Base-by-base conservation (phyloP, 2,797 vertebrate genomes). In the Craterocephalus amniculus region DNA sequence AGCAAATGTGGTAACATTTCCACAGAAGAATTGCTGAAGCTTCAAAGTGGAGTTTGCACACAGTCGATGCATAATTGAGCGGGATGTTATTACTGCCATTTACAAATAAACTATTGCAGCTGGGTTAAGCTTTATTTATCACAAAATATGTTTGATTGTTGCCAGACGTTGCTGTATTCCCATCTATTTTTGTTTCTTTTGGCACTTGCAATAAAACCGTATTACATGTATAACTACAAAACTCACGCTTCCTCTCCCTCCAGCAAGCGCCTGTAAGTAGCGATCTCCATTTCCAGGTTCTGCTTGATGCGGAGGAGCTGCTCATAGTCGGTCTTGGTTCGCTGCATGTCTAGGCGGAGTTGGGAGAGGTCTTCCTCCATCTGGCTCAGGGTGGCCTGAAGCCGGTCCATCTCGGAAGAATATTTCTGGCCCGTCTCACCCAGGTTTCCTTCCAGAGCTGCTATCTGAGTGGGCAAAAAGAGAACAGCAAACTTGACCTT, bases 281-380 rank as follows among this genome's bases (percentile, higher is more conserved):
- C 89, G 20, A 94, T 94, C 93, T 95, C 95, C 91, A 95, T 93
- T 83, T 96, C 91, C 89, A 94, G 93, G 84, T 92, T 95, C 91
- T 94, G 93, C 76, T 93, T 95, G 90, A 96, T 93, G 84, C 90
- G 93, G 66, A 95, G 92, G 62, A 96, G 93, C 83, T 93, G 94
- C 89, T 90, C 94, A 5, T 95, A 95, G 83, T 94, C 93, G 2
- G 93, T 94, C 79, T 95, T 95, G 89, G 92, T 95, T 82, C 94
- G 93, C 86, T 94, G 94, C 93, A 95, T 95, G 87, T 95, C 94
- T 24, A 61, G 86, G 7, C 95, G 83, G 80, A 95, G 79, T 69
- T 91, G 94, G 8, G 95, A 95, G 58, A 96, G 93, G 78, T 92
- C 88, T 4, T 94, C 95, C 93, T 96, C 95, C 86, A 95, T 80